Evolutionary conservation across 1,140 invertebrate species (phyloP), one percentile per base, ranked within the genome.

Genomic region (Panagrolaimus sp.): DNA sequence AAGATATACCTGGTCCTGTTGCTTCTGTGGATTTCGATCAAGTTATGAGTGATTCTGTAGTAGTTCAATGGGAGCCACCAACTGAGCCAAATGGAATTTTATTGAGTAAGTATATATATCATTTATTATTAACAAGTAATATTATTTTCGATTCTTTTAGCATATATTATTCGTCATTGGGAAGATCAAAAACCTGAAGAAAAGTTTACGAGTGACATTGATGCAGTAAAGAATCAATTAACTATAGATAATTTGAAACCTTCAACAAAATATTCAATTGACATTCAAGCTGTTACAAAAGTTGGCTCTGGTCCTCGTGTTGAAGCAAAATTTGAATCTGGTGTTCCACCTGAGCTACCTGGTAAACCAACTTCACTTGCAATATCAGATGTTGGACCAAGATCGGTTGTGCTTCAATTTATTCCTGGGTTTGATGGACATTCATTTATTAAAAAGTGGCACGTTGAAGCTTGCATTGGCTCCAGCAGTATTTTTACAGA

Each of bases 351-450:
- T 43, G 96, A 96, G 38, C 84, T 95, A 42, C 96, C 96, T 0
- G 88, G 89, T 74, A 89, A 93, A 5, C 93, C 96, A 7, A 89
- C 89, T 14, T 90, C 90, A 82, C 86, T 99, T 31, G 93, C 91
- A 0, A 86, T 98, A 1, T 93, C 92, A 13, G 96, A 97, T 82
- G 95, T 98, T 69, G 90, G 91, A 78, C 91, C 93, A 0, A 91
- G 93, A 84, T 95, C 92, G 8, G 93, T 95, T 0, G 89, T 95
- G 53, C 85, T 99, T 9, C 93, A 97, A 86, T 99, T 98, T 81
- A 92, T 91, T 7, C 94, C 94, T 13, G 93, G 92, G n/a, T 98
- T 94, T 83, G 93, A 97, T 86, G 96, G 96, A 0, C 97, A 98
- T 85, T 93, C 95, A 0, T 95, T 92, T n/a, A 98, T 99, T 74